Percentiles rank a stretch among this genome's conserved stretches.
phyloP scores from a whole-genome alignment of 2,888 invertebrate genomes.

The Caenorhabditis japonica region DNA sequence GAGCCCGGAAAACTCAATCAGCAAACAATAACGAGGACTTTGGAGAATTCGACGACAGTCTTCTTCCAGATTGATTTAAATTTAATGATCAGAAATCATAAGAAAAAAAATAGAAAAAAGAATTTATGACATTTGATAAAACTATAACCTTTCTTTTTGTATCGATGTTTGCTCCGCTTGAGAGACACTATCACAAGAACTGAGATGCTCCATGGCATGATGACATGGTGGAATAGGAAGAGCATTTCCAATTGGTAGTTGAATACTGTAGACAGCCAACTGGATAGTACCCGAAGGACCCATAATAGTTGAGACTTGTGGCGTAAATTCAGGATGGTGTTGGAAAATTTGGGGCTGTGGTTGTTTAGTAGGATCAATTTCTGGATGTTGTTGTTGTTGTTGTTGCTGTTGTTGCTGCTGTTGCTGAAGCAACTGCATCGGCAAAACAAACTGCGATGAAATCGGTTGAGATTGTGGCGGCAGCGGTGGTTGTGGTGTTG shows the following conservation, averaged over 20 bases:
- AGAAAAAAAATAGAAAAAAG: slow-evolving; percentile 1
- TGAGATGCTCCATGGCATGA: slow-evolving; percentile 27
- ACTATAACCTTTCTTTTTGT: slow-evolving; percentile 28
- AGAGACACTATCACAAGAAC: slow-evolving; percentile 37
- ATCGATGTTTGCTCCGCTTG: slow-evolving; percentile 11
- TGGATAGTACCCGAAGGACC: slow-evolving; percentile 31
- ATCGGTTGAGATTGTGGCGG: slow-evolving; percentile 9
- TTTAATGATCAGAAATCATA: slow-evolving; percentile 15
- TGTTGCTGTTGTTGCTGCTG: not conserved
- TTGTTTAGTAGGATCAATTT: not conserved
- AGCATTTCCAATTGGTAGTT: slow-evolving; percentile 34
- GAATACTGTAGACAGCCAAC: slow-evolving; percentile 38
- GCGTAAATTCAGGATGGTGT: too few relatives aligned
- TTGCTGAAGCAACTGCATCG: slow-evolving; percentile 20
- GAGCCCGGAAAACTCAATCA: slow-evolving; percentile 3
- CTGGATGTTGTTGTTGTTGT: slow-evolving; percentile 13
- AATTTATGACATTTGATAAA: slow-evolving; percentile 15
- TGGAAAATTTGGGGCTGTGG: too few relatives aligned
- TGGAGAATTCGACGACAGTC: slow-evolving; percentile 85
- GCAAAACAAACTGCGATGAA: slow-evolving; percentile 13
- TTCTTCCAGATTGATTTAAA: slow-evolving; percentile 80
- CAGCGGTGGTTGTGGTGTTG: not conserved
- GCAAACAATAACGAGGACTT: slow-evolving; percentile 81
- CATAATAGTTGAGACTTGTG: slow-evolving; percentile 24
- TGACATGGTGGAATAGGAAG: slow-evolving; percentile 12